Conservation (phyloP, 2,797 vertebrate genomes). For the Crocidura indochinensis region DNA sequence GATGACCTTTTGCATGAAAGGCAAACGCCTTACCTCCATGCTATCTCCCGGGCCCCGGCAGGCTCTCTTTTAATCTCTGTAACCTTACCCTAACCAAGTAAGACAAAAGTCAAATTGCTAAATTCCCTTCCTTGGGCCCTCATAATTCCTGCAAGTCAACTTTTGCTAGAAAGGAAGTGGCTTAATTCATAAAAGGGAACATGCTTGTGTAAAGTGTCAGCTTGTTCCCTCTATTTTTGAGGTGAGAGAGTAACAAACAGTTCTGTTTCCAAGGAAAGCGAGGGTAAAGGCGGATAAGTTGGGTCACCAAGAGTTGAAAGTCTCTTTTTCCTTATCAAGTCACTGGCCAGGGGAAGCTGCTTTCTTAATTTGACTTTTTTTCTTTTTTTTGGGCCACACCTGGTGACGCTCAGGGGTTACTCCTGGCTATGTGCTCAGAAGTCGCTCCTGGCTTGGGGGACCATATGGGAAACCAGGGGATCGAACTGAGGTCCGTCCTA, state of each 20-base stretch:
- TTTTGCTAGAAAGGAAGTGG: constrained; percentile 30
- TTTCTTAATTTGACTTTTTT: neutral
- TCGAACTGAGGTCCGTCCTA: too few species aligned
- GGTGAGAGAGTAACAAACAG: neutral
- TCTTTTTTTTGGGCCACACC: too few species aligned
- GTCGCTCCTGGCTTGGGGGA: too few species aligned
- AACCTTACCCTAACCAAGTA: neutral
- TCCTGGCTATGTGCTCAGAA: too few species aligned
- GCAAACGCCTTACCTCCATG: too few species aligned
- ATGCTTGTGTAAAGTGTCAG: neutral
- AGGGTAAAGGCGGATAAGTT: neutral
- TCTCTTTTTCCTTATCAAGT: neutral
- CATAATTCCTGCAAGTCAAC: constrained; percentile 24
- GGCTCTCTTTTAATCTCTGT: neutral
- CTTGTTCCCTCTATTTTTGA: neutral
- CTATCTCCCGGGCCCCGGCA: too few species aligned
- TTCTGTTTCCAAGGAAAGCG: neutral
- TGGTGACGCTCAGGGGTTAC: too few species aligned
- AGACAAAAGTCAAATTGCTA: neutral
- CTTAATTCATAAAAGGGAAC: neutral
- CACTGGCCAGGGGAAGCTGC: neutral
- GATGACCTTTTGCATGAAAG: too few species aligned
- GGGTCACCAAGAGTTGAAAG: neutral
- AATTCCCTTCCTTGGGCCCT: neutral
- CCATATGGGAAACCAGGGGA: too few species aligned